Conservation (phyloP, 2,888 invertebrate genomes). For the Amblyjoppa proteus region DNA sequence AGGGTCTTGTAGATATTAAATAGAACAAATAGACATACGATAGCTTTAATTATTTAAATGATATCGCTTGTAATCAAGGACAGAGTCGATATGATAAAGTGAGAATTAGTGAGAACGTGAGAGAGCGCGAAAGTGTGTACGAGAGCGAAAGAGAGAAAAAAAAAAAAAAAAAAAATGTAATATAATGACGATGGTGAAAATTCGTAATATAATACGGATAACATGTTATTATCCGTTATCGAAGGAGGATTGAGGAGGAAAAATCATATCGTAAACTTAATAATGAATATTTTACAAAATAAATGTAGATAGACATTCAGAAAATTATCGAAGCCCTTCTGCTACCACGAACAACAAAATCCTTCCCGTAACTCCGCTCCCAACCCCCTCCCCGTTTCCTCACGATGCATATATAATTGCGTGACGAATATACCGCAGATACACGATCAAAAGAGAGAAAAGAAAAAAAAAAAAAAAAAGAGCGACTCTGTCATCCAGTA, state of each 20-base stretch:
- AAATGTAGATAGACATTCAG: slow-evolving; percentile 83
- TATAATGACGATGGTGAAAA: slow-evolving; percentile 60
- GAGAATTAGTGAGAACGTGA: slow-evolving; percentile 46
- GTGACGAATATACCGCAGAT: slow-evolving; percentile 68
- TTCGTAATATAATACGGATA: slow-evolving; percentile 64
- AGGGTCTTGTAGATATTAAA: slow-evolving; percentile 84
- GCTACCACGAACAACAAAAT: slow-evolving; percentile 53
- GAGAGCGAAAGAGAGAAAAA: slow-evolving; percentile 9
- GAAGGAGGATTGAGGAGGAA: slow-evolving; percentile 75
- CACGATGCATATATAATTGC: slow-evolving; percentile 62
- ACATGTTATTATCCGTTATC: slow-evolving; percentile 70
- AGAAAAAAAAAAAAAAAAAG: slow-evolving; percentile 56
- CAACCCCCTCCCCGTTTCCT: slow-evolving; percentile 46
- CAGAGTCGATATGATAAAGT: slow-evolving; percentile 72
- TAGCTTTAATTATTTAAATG: slow-evolving; percentile 85
- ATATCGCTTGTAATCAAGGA: slow-evolving; percentile 79
- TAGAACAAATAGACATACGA: slow-evolving; percentile 82
- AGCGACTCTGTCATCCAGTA: slow-evolving; percentile 79
- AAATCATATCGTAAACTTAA: slow-evolving; percentile 85
- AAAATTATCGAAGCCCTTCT: slow-evolving; percentile 74
- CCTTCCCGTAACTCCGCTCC: slow-evolving; percentile 56
- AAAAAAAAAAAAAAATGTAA: slow-evolving; percentile 55
- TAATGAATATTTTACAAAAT: slow-evolving; percentile 85
- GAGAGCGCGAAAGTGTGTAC: slow-evolving; percentile 33
- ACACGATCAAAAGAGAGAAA: slow-evolving; percentile 72